Evolutionary conservation across 2,797 vertebrate genomes (phyloP), one percentile per base, ranked within the genome.

Genomic region (Gymnoscopelus braueri): DNA sequence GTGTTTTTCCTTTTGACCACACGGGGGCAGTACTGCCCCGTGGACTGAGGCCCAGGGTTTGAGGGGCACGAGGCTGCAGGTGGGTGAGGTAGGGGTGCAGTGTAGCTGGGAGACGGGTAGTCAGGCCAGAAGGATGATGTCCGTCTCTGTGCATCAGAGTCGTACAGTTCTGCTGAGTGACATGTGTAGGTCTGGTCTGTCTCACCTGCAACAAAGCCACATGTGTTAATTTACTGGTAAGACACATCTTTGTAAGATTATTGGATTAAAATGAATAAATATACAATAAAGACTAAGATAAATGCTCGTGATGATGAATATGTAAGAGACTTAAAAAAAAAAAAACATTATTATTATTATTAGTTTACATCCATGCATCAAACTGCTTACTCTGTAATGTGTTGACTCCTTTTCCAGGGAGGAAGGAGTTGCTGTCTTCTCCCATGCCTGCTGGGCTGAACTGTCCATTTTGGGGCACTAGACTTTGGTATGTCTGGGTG

Each of bases 21-120:
- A 75, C 93, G 94, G 56, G 91, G 91, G 84, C 92, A 95, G 90
- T 91, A 94, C 4, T 83, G 87, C 71, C 92, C 92, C 14, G 90
- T 56, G 3, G 91, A 24, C 55, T 82, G 90, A 7, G 86, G 74
- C 39, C 72, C 44, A 9, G 84, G 29, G 56, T 68, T 77, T 0
- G 89, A 60, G 1, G 86, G 62, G 69, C 87, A 86, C 26, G 89
- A 79, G 55, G 75, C 4, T 0, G 67, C 49, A 7, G 80, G 47
- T 2, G 83, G 91, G 62, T 82, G 82, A 3, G 86, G 84, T 5
- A 77, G 63, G 0, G 84, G 83, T 12, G 72, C 67, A 13, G 81
- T 11, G 39, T 90, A 92, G 75, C 69, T 71, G 35, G 90, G 69
- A 9, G 92, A 80, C 2, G 90, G 73, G 68, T 91, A 94, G 3